Conservation (phyloP, 1,140 invertebrate genomes). For the Manduca sexta region DNA sequence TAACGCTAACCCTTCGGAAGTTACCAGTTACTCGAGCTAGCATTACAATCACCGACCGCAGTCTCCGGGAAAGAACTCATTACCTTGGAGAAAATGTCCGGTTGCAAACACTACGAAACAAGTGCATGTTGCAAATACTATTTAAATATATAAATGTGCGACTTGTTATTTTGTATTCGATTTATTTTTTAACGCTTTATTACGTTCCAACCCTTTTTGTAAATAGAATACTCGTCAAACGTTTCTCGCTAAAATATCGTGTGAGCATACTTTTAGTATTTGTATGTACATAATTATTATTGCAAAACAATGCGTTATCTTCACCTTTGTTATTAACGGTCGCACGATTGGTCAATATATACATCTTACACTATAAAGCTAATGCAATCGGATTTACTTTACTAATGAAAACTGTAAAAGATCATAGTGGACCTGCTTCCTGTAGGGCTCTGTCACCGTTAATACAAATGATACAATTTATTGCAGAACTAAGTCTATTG, state of each 20-base stretch:
- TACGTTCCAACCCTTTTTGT: too few relatives aligned
- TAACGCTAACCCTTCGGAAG: slow-evolving; percentile 12
- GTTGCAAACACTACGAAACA: slow-evolving; percentile 5
- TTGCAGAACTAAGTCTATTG: too few relatives aligned
- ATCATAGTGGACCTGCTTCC: too few relatives aligned
- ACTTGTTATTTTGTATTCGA: too few relatives aligned
- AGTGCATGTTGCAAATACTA: background rate
- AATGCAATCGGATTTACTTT: background rate
- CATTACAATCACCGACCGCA: slow-evolving; percentile 17
- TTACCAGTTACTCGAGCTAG: slow-evolving; percentile 15
- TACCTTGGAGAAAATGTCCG: slow-evolving; percentile 24
- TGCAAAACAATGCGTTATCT: background rate
- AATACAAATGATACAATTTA: too few relatives aligned
- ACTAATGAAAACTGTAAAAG: background rate
- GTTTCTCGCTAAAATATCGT: too few relatives aligned
- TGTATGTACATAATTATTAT: background rate
- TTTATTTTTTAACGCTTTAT: too few relatives aligned
- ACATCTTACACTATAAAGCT: too few relatives aligned
- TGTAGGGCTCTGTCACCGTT: too few relatives aligned
- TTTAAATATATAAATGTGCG: too few relatives aligned
- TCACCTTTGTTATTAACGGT: slow-evolving; percentile 1
- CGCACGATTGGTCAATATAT: background rate
- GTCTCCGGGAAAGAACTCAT: slow-evolving; percentile 27
- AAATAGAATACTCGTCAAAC: too few relatives aligned
- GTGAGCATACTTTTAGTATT: too few relatives aligned